Evolutionary conservation across 1,140 invertebrate species (phyloP).

Genomic region (Stenopsyche tienmushanensis): DNA sequence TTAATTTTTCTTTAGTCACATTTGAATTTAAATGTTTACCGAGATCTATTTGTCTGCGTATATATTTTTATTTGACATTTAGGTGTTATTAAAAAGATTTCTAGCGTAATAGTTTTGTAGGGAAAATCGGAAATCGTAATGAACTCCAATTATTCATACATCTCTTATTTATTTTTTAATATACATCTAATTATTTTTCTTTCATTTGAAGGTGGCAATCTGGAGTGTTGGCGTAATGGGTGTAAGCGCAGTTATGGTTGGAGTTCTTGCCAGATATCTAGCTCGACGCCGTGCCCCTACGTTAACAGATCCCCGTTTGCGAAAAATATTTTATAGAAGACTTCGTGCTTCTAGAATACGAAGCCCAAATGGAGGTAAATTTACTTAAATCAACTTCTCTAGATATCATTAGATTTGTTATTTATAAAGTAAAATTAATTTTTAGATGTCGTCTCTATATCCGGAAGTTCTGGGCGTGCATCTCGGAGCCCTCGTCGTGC

Average conservation of each 20-base stretch:
- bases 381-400: conserved; percentile 26
- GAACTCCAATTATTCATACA: too few relatives aligned
- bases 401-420: background rate
- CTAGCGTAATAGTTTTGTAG: too few relatives aligned
- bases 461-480: conserved; percentile 58
- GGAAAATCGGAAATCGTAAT: too few relatives aligned
- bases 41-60: too few relatives aligned
- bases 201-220: conserved; percentile 49
- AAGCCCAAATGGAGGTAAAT: conserved; percentile 63
- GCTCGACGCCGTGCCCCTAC: conserved; percentile 59
- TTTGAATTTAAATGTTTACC: too few relatives aligned
- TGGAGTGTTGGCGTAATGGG: conserved; percentile 56
- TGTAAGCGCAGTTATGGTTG: conserved; percentile 60
- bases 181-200: background rate
- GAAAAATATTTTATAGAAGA: conserved; percentile 57
- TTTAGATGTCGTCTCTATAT: conserved; percentile 57
- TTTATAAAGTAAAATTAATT: background rate
- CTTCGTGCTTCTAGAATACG: conserved; percentile 56
- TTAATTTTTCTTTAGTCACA: too few relatives aligned
- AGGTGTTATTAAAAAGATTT: too few relatives aligned
- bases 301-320: conserved; percentile 53
- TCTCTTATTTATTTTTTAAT: background rate
- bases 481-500: conserved; percentile 49
- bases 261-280: conserved; percentile 62
- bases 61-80: too few relatives aligned